Conservation (phyloP, 2,797 vertebrate genomes). For the Pangasius krempfi region DNA sequence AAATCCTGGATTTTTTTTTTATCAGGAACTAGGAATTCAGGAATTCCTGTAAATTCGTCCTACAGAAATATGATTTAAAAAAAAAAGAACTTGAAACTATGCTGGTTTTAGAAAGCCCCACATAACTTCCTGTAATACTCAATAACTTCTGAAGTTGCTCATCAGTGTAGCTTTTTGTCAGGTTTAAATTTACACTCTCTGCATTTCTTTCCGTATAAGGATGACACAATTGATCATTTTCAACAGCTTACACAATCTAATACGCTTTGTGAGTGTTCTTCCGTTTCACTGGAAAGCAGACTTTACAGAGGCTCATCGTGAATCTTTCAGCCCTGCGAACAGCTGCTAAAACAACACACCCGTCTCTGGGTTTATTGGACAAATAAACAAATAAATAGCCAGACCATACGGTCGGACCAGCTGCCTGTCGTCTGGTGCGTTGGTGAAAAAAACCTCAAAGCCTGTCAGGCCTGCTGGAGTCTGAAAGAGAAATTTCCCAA, state of each 20-base stretch:
- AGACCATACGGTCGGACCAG: conserved; percentile 19
- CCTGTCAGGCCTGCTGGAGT: background rate
- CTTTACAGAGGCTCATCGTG: background rate
- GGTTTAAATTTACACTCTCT: background rate
- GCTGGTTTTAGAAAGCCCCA: background rate
- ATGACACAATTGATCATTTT: background rate
- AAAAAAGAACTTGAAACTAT: background rate
- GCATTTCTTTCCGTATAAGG: background rate
- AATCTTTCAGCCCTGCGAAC: conserved; percentile 22
- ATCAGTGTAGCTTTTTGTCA: background rate
- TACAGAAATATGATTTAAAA: background rate
- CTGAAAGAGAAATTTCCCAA: background rate
- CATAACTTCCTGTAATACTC: background rate
- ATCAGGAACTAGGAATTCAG: too few relatives aligned
- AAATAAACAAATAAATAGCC: conserved; percentile 54
- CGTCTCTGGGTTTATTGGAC: conserved; percentile 37
- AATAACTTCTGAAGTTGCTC: background rate
- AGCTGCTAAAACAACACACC: conserved; percentile 54
- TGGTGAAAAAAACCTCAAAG: conserved; percentile 6
- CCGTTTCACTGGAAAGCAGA: background rate
- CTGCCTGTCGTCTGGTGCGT: conserved; percentile 23
- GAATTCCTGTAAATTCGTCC: background rate
- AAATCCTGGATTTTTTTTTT: too few relatives aligned
- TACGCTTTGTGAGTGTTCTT: background rate
- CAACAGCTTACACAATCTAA: background rate